Base-by-base conservation (phyloP, 2,888 invertebrate genomes). In the Megamerina dolium region DNA sequence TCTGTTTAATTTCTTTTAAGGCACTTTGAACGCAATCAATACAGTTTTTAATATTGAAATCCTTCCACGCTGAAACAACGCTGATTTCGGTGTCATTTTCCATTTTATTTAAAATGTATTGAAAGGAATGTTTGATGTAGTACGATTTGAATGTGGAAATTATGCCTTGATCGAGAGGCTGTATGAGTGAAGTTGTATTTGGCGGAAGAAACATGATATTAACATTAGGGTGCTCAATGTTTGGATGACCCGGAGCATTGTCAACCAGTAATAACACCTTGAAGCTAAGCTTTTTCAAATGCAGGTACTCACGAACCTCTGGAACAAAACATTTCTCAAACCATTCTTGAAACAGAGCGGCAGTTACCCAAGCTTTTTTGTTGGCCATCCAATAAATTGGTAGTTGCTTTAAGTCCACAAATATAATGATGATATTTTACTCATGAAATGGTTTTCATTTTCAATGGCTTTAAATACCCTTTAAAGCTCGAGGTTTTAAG, bases 91-190 rank as follows among this genome's bases (percentile, higher is more conserved):
- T 17, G 35, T 33, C 34, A 31, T 26, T 32, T 9, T 27, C 32
- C 16, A 47, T 30, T 46, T 48, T 37, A n/a, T 48, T 36, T 43
- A 53, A 48, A 48, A 48, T 49, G 33, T 48, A 45, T 31, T 16
- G 30, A 26, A 51, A 53, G 23, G 41, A 30, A 37, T 35, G 32
- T 37, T 51, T 56, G 3, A 58, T 38, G 41, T 58, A 61, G 32
- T 55, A 49, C 33, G 53, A 51, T 45, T 58, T 61, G 48, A 61
- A 62, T 33, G 54, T 54, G 46, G 55, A 45, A 46, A 57, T n/a
- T n/a, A n/a, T n/a, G n/a, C n/a, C n/a, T n/a, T n/a, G n/a, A n/a
- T n/a, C n/a, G n/a, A n/a, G n/a, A n/a, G 56, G 57, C 52, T 60
- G 50, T 59, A 58, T 30, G 43, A 48, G 17, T 53, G 56, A 50